A percentile compares a stretch with the other conserved stretches of the same genome.
Conservation (phyloP, 2,113 vertebrate genomes). For the Hydropotes inermis region DNA sequence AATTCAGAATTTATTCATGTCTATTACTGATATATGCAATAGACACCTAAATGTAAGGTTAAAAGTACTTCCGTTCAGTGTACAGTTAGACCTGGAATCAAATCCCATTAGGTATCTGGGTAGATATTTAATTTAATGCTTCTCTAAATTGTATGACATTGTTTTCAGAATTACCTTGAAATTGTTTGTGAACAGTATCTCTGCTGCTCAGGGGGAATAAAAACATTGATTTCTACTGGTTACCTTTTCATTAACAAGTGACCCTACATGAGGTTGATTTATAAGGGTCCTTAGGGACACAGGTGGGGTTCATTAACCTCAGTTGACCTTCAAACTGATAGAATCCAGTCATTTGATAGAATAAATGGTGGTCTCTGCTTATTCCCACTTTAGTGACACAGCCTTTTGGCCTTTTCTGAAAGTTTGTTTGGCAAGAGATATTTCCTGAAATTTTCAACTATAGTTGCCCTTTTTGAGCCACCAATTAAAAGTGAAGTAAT, state of each 20-base stretch:
- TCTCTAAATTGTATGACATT: slow-evolving; percentile 28
- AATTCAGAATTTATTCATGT: neutral
- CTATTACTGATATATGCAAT: neutral
- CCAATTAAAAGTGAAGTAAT: slow-evolving; percentile 5
- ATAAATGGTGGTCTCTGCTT: neutral
- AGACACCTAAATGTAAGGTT: neutral
- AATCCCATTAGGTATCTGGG: slow-evolving; percentile 41
- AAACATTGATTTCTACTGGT: slow-evolving; percentile 56
- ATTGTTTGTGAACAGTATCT: slow-evolving; percentile 56
- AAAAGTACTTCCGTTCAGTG: neutral
- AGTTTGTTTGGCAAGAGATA: slow-evolving; percentile 37
- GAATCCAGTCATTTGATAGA: neutral
- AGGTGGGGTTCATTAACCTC: slow-evolving; percentile 51
- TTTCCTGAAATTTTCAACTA: slow-evolving; percentile 19
- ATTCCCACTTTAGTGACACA: neutral
- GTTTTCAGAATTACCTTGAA: slow-evolving; percentile 68
- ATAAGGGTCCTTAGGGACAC: slow-evolving; percentile 50
- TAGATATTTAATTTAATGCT: neutral
- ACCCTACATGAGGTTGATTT: slow-evolving; percentile 55
- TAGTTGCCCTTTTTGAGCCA: neutral
- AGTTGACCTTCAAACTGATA: slow-evolving; percentile 50
- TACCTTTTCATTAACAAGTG: slow-evolving; percentile 54
- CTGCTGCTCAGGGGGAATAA: slow-evolving; percentile 49
- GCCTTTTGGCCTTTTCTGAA: slow-evolving; percentile 50
- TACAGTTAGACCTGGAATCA: slow-evolving; percentile 33